A percentile compares a stretch with the other conserved stretches of the same genome.
These are phyloP conservation scores for Centropristis striata DNA, from an alignment of 2,113 vertebrate genomes.

Conservation along the genomic window DNA sequence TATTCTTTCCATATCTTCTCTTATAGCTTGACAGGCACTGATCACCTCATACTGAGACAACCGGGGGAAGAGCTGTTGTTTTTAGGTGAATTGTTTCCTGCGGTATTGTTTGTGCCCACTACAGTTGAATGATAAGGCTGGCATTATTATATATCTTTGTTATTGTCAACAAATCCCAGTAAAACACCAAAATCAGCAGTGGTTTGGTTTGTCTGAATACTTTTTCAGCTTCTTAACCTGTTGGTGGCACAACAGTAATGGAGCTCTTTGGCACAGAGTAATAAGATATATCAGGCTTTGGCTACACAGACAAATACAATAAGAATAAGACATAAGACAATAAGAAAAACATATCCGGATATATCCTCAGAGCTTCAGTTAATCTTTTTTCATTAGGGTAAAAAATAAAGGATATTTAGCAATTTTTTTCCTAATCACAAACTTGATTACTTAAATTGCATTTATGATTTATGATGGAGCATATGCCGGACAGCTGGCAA, in stretches of 20 bases:
- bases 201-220: neutral
- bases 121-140: neutral
- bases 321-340: no score
- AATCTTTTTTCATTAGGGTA: no score
- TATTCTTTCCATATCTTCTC: slow-evolving; percentile 33
- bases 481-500: neutral
- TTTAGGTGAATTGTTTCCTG: neutral
- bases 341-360: neutral
- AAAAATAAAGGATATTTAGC: no score
- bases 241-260: neutral
- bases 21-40: neutral
- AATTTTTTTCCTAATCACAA: no score
- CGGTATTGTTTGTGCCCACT: neutral
- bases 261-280: neutral
- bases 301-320: no score
- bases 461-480: neutral
- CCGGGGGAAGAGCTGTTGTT: slow-evolving; percentile 10
- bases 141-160: neutral
- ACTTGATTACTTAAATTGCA: no score
- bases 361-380: no score
- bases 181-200: neutral
- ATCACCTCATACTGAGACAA: slow-evolving; percentile 18
- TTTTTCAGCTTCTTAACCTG: no score
- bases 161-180: neutral
- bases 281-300: neutral